Evolutionary conservation across 2,797 vertebrate genomes (phyloP).

Genomic region (Malurus splendens): DNA sequence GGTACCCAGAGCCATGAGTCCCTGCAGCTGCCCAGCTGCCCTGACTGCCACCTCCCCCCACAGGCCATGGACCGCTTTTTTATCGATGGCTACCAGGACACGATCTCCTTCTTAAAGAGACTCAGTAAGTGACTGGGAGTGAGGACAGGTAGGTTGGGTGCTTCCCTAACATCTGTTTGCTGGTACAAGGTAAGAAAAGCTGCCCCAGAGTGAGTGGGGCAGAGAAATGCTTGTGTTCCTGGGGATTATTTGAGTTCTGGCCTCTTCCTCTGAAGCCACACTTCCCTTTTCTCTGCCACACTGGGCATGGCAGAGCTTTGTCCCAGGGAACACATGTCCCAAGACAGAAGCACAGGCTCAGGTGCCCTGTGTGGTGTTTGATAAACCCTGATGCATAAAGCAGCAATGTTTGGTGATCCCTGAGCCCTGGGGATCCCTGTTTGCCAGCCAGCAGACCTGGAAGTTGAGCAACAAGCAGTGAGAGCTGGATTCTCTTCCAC

Average conservation of each 20-base stretch:
- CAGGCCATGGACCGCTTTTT: neutral
- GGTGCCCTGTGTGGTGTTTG: neutral
- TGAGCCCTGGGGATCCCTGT: neutral
- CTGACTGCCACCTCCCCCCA: neutral
- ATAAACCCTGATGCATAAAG: neutral
- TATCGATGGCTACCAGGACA: neutral
- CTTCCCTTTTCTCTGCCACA: neutral
- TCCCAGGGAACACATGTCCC: neutral
- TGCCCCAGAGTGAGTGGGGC: neutral
- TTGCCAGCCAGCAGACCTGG: neutral
- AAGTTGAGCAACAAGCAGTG: neutral
- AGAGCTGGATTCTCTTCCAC: neutral
- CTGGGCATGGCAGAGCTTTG: neutral
- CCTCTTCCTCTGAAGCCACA: neutral
- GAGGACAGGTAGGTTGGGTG: neutral
- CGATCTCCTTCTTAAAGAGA: neutral
- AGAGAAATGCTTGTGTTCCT: neutral
- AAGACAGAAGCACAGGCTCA: fast-evolving
- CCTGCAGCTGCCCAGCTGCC: neutral
- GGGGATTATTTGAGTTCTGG: neutral
- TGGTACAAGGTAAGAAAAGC: neutral
- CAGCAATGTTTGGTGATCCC: neutral
- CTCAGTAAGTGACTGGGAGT: neutral
- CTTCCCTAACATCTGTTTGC: fast-evolving
- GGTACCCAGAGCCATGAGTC: neutral